Evolutionary conservation across 2,888 invertebrate species (phyloP), one percentile per base, ranked within the genome.

Genomic region (Neoscelio sp.): DNA sequence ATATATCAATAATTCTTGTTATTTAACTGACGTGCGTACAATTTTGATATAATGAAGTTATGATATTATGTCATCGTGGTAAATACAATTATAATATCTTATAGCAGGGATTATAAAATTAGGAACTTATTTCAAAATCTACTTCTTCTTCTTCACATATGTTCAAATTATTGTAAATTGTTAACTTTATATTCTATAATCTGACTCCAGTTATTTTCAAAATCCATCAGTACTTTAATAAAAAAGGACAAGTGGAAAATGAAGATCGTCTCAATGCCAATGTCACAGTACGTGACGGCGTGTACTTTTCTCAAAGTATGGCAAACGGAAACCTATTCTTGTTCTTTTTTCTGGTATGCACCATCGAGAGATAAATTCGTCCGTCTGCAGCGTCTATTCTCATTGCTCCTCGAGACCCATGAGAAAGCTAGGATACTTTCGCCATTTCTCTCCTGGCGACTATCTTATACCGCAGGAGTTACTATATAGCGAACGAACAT

Each of bases 381-480:
- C 52, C 33, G 62, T 52, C 78, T 62, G 54, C 73, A 62, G 80
- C 83, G 80, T 85, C 82, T 77, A 83, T 84, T 77, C 80, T 83
- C 81, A 83, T 83, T 78, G 80, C 60, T 65, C 17, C 17, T 42
- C 12, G 7, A 48, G 64, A 48, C 76, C 78, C 44, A 33, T 38
- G 67, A 77, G 76, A 77, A 56, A 62, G 7, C 60, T 50, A 52
- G 40, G 56, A 40, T 56, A 56, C 67, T 23, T 52, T 40, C 40
- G 50, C 13, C 46, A 26, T 58, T 75, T 44, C 48, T 33, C 23
- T 38, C 23, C 60, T 54, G 68, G 71, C 65, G 70, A 71, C 82
- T 68, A 80, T 81, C 80, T 78, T 75, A 77, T 81, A 78, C 79
- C 84, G n/a, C 64, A 40, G 44, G 81, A 78, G 68, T 65, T 65